Evolutionary conservation across 1,140 invertebrate species (phyloP).

Genomic region (Papilio dardanus): DNA sequence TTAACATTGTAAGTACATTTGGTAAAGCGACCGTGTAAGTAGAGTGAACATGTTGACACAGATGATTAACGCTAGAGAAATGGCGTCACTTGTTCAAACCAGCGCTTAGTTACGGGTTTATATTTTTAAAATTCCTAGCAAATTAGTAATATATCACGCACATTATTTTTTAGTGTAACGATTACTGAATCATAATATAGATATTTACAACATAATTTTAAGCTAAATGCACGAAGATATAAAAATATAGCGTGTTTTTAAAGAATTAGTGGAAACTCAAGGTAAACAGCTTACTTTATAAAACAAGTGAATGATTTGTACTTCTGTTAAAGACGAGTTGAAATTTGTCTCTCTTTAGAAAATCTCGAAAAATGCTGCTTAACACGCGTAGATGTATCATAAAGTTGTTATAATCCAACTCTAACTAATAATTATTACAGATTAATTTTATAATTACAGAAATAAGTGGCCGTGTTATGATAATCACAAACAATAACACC

Average conservation of each 20-base stretch:
- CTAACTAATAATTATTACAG: constrained; percentile 31
- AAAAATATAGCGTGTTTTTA: neutral
- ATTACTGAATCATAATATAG: neutral
- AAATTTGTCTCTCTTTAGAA: too few species aligned
- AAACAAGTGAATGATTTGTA: too few species aligned
- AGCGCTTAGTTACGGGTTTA: neutral
- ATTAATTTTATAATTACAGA: constrained; percentile 26
- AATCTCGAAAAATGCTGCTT: too few species aligned
- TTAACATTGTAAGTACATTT: neutral
- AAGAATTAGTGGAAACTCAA: neutral
- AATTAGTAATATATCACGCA: neutral
- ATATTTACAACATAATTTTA: neutral
- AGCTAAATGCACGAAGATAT: neutral
- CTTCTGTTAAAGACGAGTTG: too few species aligned
- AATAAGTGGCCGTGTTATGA: constrained; percentile 29
- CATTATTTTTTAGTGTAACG: neutral
- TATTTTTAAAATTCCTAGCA: constrained; percentile 9
- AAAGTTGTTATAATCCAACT: constrained; percentile 11
- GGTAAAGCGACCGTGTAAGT: neutral
- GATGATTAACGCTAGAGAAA: constrained; percentile 51
- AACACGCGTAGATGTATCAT: neutral
- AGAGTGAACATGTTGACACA: constrained; percentile 56
- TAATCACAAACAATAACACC: constrained; percentile 38
- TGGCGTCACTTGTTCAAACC: constrained; percentile 8
- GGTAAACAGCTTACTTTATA: neutral